A percentile compares a stretch with the other conserved stretches of the same genome.
Evolutionary conservation across 2,888 invertebrate genomes (phyloP).

Genomic region (Drosophila vallismaia): DNA sequence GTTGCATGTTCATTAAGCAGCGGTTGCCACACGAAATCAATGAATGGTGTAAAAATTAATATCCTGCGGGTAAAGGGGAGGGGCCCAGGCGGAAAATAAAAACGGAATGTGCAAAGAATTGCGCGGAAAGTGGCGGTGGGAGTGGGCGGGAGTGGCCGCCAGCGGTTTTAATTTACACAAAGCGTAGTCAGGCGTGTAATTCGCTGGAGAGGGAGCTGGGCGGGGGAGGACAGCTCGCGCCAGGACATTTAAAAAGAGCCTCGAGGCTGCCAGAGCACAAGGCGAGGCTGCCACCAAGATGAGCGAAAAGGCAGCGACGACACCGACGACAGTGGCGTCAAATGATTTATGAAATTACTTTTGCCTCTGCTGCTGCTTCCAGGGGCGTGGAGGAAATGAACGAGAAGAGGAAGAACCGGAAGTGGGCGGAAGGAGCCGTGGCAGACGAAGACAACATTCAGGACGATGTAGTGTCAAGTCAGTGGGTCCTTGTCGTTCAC

Average conservation of each 20-base stretch:
- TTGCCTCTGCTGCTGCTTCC: conserved; percentile 61
- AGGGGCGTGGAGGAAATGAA: conserved; percentile 12
- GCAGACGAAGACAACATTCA: neutral
- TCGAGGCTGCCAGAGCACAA: conserved; percentile 56
- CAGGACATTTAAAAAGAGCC: conserved; percentile 75
- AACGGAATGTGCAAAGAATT: conserved; percentile 43
- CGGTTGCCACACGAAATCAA: conserved; percentile 69
- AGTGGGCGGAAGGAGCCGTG: neutral
- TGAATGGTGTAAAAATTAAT: conserved; percentile 83
- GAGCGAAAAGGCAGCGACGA: conserved; percentile 22
- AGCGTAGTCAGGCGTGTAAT: conserved; percentile 77
- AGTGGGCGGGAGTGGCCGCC: conserved; percentile 46
- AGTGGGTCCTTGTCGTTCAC: neutral
- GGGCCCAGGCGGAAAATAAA: conserved; percentile 25
- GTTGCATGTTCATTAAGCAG: conserved; percentile 64
- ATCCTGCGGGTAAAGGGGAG: conserved; percentile 69
- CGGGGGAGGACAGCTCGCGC: conserved; percentile 32
- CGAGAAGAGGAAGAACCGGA: conserved; percentile 12
- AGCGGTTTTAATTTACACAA: conserved; percentile 79
- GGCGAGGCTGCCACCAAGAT: conserved; percentile 12
- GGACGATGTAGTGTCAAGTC: neutral
- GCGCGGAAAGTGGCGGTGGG: neutral
- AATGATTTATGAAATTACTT: conserved; percentile 84
- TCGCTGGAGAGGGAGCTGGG: conserved; percentile 37
- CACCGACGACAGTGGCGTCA: conserved; percentile 63